Percentiles rank a stretch among this genome's conserved stretches.
These are phyloP conservation scores for Silurus lanzhouensis DNA, from an alignment of 2,797 vertebrate species.

Conservation along the genomic window DNA sequence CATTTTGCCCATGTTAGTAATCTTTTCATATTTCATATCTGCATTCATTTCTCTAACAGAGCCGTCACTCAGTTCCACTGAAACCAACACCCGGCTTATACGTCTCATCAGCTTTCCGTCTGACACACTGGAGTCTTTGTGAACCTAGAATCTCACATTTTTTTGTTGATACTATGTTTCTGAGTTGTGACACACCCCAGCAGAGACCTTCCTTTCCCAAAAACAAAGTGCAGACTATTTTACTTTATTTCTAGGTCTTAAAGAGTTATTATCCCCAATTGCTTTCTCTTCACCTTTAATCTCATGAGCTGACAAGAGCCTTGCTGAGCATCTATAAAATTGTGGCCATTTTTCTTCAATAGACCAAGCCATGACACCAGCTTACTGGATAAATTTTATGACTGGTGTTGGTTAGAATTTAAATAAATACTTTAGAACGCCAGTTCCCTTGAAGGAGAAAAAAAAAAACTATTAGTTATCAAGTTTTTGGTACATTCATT, in stretches of 20 bases:
- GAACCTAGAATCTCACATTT: neutral
- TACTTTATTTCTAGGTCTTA: constrained; percentile 3
- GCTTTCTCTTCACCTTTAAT: neutral
- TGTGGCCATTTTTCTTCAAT: neutral
- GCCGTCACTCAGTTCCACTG: neutral
- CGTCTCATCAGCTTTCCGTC: neutral
- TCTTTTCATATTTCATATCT: neutral
- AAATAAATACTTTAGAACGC: neutral
- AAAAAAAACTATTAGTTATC: too few relatives aligned
- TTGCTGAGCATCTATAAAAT: neutral
- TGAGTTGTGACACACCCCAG: constrained; percentile 13
- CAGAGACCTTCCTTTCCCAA: neutral
- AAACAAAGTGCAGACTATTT: neutral
- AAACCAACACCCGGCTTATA: neutral
- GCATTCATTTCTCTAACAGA: neutral
- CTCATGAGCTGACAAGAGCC: neutral
- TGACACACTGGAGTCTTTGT: neutral
- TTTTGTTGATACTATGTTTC: neutral
- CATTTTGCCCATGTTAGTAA: neutral
- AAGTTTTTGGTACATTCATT: too few relatives aligned
- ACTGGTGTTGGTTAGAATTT: neutral
- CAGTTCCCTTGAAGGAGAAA: neutral
- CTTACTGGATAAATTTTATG: neutral
- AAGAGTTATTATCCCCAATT: neutral
- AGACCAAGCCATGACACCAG: neutral